A percentile compares a stretch with the other conserved stretches of the same genome.
Conservation (phyloP, 2,113 vertebrate species). For the Pelusios castaneus region DNA sequence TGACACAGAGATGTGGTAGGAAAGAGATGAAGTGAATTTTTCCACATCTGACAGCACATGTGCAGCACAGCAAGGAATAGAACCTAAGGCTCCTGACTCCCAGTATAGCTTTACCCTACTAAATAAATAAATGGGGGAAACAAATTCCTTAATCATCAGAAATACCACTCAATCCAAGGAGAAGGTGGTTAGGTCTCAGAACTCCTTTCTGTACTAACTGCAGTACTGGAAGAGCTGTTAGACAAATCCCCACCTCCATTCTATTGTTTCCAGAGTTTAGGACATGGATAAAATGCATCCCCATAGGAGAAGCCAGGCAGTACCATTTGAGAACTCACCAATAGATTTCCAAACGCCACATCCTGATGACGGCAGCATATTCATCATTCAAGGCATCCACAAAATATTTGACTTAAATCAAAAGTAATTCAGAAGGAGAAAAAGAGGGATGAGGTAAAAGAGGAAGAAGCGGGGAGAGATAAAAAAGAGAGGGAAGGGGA, state of each 20-base stretch:
- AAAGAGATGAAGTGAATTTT: background rate
- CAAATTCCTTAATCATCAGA: background rate
- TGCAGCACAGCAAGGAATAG: background rate
- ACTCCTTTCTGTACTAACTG: background rate
- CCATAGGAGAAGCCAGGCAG: background rate
- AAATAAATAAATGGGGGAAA: background rate
- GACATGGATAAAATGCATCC: background rate
- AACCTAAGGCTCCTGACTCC: too few species aligned
- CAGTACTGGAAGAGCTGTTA: background rate
- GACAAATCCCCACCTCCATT: background rate
- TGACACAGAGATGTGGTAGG: background rate
- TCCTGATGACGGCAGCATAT: too few species aligned
- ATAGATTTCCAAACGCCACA: background rate
- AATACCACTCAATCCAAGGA: background rate
- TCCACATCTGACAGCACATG: background rate
- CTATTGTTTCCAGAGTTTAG: background rate
- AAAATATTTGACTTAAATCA: background rate
- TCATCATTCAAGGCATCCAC: background rate
- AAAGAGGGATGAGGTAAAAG: background rate
- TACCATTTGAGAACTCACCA: background rate
- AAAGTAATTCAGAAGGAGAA: background rate
- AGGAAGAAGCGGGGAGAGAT: background rate
- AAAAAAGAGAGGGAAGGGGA: background rate
- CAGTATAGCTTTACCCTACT: background rate
- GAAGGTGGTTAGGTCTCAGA: background rate